Conservation (phyloP, 2,797 vertebrate species). For the Poecilia picta region DNA sequence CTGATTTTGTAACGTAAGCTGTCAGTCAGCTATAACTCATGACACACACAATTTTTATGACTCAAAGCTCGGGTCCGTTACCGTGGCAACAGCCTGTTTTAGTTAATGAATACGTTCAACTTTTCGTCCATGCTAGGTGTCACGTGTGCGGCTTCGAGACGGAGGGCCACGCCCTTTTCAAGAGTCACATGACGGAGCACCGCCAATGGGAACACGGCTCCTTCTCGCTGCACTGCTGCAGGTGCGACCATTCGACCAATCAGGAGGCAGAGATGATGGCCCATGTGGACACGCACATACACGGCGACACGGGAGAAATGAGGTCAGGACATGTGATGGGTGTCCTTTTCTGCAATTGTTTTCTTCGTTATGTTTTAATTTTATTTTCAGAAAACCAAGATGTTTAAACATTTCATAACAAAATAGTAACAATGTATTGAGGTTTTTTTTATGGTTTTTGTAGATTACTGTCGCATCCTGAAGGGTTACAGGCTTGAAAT, state of each 20-base stretch:
- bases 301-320: conserved; percentile 27
- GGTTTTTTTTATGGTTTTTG: not conserved
- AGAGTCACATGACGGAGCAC: conserved; percentile 74
- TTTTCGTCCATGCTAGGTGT: conserved; percentile 63
- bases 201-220: conserved; percentile 72
- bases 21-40: not conserved
- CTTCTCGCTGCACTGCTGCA: conserved; percentile 76
- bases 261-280: conserved; percentile 76
- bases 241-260: conserved; percentile 73
- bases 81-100: conserved; percentile 6
- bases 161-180: conserved; percentile 66
- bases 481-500: not conserved
- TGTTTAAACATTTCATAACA: not conserved
- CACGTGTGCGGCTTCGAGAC: conserved; percentile 78
- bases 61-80: not conserved
- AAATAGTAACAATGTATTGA: not conserved
- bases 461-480: not conserved
- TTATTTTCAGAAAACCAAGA: not conserved
- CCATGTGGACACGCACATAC: conserved; percentile 64
- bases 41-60: not conserved
- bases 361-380: not conserved
- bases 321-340: conserved; percentile 39
- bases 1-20: not conserved
- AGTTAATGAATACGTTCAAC: not conserved
- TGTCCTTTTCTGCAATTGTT: not conserved